Evolutionary conservation across 2,888 invertebrate species (phyloP), one percentile per base, ranked within the genome.

Genomic region (Meganola albula): DNA sequence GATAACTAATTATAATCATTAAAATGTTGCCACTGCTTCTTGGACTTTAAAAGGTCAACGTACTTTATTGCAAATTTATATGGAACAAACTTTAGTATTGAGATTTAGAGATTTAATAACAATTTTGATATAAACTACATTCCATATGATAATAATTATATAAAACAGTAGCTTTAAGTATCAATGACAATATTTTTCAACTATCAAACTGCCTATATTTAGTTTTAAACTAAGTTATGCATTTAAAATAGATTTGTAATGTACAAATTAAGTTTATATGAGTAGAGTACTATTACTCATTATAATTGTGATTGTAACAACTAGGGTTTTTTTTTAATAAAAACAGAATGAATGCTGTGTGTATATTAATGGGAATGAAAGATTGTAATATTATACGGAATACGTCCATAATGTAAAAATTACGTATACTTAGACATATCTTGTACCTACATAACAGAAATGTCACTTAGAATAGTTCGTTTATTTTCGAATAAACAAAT

Each of bases 241-340:
- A 83, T 84, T 84, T 83, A 78, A 74, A 68, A 55, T 78, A 74
- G 65, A 64, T 53, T 61, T 66, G 51, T 69, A 65, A 68, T 83
- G 82, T 83, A 83, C 83, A 83, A 84, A 83, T 67, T 74, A 76
- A 77, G 74, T 71, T 67, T 53, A 65, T 73, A 70, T 74, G 73
- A 67, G 72, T 65, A 46, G 58, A 57, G 48, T n/a, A n/a, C 46
- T 57, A 44, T 21, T 62, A 69, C 74, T 74, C 70, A 66, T 74
- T 73, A 60, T 49, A 61, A 74, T 70, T 83, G 82, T 83, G 83
- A 82, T 82, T 58, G 44, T 50, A 48, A 48, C 40, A 44, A 50
- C 33, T 55, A 63, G 50, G 44, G 36, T 34, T 35, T 41, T 56
- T 46, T 55, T 47, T 33, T 43, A 48, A 43, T 47, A 36, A 53